These are phyloP conservation scores for Poecilus cupreus DNA, from an alignment of 2,888 invertebrate genomes.

Conservation along the genomic window DNA sequence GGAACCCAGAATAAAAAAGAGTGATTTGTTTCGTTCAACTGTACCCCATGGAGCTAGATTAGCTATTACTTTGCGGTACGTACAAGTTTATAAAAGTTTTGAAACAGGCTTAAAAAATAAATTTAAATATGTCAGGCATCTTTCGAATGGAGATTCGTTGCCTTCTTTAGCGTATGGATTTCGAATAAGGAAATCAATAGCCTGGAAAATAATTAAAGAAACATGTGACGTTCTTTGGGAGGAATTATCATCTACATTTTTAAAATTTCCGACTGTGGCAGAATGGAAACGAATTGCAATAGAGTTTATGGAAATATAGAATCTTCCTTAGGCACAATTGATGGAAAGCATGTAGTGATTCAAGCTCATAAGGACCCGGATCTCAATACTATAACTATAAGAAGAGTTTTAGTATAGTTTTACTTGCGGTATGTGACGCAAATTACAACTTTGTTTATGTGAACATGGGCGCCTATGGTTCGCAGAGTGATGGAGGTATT, in stretches of 20 bases:
- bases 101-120: background rate
- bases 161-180: conserved; percentile 58
- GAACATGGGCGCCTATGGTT: conserved; percentile 63
- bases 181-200: conserved; percentile 60
- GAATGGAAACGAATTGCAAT: conserved; percentile 59
- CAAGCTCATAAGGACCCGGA: conserved; percentile 60
- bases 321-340: conserved; percentile 61
- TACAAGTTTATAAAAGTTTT: conserved; percentile 1
- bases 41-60: conserved; percentile 51
- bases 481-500: conserved; percentile 62
- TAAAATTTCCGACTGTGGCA: conserved; percentile 56
- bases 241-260: conserved; percentile 58
- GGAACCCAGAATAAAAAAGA: conserved; percentile 32
- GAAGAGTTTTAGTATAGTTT: conserved; percentile 59
- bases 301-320: conserved; percentile 58
- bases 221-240: conserved; percentile 51
- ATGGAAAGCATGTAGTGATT: conserved; percentile 60
- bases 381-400: conserved; percentile 60
- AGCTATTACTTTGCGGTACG: conserved; percentile 52
- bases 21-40: too few species aligned
- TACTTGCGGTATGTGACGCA: background rate
- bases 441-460: conserved; percentile 55
- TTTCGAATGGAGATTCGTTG: conserved; percentile 58
- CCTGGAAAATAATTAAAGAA: conserved; percentile 59
- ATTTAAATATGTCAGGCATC: conserved; percentile 56